Base-by-base conservation (phyloP, 2,888 invertebrate species). In the Tortricodes alternella region DNA sequence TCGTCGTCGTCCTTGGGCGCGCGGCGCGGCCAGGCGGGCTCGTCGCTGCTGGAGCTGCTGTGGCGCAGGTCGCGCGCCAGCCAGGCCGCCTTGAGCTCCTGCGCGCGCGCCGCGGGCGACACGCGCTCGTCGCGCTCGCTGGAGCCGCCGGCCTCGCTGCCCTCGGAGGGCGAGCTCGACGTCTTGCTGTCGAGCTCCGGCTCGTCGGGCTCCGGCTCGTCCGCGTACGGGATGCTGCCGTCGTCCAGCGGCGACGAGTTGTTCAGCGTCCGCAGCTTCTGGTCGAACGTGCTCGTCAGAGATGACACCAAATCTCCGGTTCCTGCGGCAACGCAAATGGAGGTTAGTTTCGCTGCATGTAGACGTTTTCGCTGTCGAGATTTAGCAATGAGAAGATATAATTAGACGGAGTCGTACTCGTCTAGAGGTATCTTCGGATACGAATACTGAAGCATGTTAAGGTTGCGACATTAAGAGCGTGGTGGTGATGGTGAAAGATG, bases 211-310 rank as follows among this genome's bases (percentile, higher is more conserved):
- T 92, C 32, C 4, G 93, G 92, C 81, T 94, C 94, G 80, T 94
- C 94, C 65, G 93, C 94, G 85, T 92, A 95, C 50, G 94, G 94
- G 78, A 94, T 93, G 89, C 93, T 93, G 76, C 93, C 93, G 83
- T 93, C 93, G 77, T 92, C 92, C 39, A 92, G 91, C 70, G 92
- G 92, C 58, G 93, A 93, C 56, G 94, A 92, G 86, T 93, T 94
- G 76, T 95, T 92, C 72, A 95, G 83, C 71, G 94, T 94, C 70
- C 94, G 93, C 85, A 96, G 92, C 83, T 96, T 96, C 76, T 95
- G 94, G 81, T 97, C 96, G 85, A 96, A 94, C 59, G 96, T 95
- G 76, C 95, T 95, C 68, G 96, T 97, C 78, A 97, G 93, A 70
- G 94, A 94, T 64, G 94, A 93, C 78, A 95, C 94, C 84, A 97